A percentile compares a stretch with the other conserved stretches of the same genome.
phyloP scores from a whole-genome alignment of 2,888 invertebrate species.

The Protonemura montana region DNA sequence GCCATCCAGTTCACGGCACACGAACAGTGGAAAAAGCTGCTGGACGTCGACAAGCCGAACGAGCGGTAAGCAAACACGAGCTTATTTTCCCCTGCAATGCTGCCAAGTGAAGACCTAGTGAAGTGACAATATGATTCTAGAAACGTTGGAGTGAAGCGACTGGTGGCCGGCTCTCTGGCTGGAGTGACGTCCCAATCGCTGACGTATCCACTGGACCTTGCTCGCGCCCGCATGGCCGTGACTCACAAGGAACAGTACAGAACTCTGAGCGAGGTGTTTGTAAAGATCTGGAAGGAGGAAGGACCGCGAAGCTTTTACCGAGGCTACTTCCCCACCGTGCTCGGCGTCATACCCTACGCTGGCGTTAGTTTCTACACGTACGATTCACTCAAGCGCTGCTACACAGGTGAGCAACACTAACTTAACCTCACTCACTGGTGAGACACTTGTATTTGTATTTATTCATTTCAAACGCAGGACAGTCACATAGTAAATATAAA shows the following conservation, averaged over 20 bases:
- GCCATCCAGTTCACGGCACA: slow-evolving; percentile 97
- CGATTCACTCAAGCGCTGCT: slow-evolving; percentile 86
- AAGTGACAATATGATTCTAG: not conserved
- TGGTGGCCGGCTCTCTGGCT: slow-evolving; percentile 92
- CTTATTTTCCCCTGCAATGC: too few species aligned
- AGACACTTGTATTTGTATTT: too few species aligned
- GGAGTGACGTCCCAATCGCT: slow-evolving; percentile 93
- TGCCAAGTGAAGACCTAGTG: too few species aligned
- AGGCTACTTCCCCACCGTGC: slow-evolving; percentile 88
- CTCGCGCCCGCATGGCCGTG: slow-evolving; percentile 96
- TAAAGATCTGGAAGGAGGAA: slow-evolving; percentile 77
- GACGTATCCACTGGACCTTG: slow-evolving; percentile 97
- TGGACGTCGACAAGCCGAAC: slow-evolving; percentile 68
- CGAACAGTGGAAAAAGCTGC: slow-evolving; percentile 91
- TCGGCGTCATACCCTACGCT: slow-evolving; percentile 96
- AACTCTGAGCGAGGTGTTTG: slow-evolving; percentile 69
- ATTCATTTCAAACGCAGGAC: too few species aligned
- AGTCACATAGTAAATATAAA: too few species aligned
- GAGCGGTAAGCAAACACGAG: slow-evolving; percentile 44
- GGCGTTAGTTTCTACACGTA: slow-evolving; percentile 98
- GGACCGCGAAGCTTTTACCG: slow-evolving; percentile 80
- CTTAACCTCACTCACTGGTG: too few species aligned
- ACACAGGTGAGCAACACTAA: slow-evolving; percentile 67
- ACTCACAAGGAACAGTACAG: slow-evolving; percentile 80
- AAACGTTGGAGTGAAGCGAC: slow-evolving; percentile 60